Evolutionary conservation across 2,113 vertebrate species (phyloP).

Genomic region (Ondatra zibethicus): DNA sequence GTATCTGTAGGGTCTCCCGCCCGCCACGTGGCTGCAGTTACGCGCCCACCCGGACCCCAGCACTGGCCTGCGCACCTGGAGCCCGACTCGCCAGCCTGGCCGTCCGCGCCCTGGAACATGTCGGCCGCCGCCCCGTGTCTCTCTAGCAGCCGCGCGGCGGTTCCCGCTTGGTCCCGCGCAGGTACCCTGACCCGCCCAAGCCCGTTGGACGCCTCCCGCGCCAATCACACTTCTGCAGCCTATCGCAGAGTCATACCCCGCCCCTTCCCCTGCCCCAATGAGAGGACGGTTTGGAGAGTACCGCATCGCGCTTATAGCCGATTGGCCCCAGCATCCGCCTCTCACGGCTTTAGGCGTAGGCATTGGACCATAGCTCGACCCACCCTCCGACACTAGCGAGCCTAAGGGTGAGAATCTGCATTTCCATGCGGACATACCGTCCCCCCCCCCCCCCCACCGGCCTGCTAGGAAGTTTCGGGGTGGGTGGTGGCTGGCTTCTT

Average conservation of each 20-base stretch:
- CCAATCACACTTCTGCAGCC: background rate
- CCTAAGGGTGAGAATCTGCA: background rate
- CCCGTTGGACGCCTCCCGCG: background rate
- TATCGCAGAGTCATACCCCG: accelerated
- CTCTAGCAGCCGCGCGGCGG: background rate
- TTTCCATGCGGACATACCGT: background rate
- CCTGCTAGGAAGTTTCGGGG: background rate
- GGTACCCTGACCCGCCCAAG: accelerated
- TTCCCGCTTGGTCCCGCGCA: constrained; percentile 58
- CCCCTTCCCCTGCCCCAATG: accelerated
- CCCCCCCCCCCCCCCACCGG: too few relatives aligned
- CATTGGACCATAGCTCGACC: background rate
- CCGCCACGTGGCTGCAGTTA: background rate
- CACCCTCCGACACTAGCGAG: background rate
- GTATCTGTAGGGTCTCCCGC: constrained; percentile 1
- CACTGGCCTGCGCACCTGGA: constrained; percentile 88
- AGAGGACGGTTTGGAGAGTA: background rate
- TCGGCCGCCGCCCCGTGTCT: constrained; percentile 83
- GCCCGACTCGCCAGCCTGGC: constrained; percentile 84
- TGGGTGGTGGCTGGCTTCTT: background rate
- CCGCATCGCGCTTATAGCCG: accelerated
- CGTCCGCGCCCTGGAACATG: constrained; percentile 91
- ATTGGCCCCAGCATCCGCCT: background rate
- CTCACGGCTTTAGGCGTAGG: accelerated
- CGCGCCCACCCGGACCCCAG: background rate